These are phyloP conservation scores for Rhodophaea formosa DNA, from an alignment of 2,888 invertebrate species.

Conservation along the genomic window DNA sequence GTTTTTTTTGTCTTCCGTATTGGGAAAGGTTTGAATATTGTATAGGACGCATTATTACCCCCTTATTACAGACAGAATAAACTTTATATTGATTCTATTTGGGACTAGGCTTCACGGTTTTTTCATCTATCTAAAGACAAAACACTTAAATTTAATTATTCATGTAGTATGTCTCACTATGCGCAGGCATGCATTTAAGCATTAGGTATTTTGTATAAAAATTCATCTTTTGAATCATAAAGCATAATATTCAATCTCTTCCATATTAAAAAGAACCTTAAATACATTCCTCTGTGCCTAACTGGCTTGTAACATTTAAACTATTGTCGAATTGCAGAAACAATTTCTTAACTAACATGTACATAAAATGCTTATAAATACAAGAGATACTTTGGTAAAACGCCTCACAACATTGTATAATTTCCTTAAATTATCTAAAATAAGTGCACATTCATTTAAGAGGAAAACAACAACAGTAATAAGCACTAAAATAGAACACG, in stretches of 20 bases:
- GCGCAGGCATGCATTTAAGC: slow-evolving; percentile 36
- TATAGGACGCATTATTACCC: neutral
- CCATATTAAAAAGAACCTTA: slow-evolving; percentile 30
- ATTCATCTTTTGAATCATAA: slow-evolving; percentile 32
- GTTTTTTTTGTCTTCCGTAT: neutral
- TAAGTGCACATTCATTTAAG: slow-evolving; percentile 37
- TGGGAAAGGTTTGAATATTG: neutral
- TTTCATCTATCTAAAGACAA: slow-evolving; percentile 39
- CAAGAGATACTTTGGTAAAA: slow-evolving; percentile 38
- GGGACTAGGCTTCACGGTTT: neutral
- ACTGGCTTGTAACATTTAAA: slow-evolving; percentile 33
- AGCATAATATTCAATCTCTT: slow-evolving; percentile 31
- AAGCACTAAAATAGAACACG: slow-evolving; percentile 21
- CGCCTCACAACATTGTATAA: slow-evolving; percentile 40
- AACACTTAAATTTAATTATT: slow-evolving; percentile 28
- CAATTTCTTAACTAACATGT: slow-evolving; percentile 34
- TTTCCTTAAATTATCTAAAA: slow-evolving; percentile 35
- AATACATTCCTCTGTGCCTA: slow-evolving; percentile 32
- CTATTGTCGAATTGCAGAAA: slow-evolving; percentile 52
- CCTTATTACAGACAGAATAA: slow-evolving; percentile 3
- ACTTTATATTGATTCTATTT: neutral
- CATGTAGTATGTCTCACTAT: slow-evolving; percentile 30
- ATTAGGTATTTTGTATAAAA: slow-evolving; percentile 36
- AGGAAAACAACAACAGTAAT: slow-evolving; percentile 20
- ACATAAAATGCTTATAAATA: slow-evolving; percentile 28